A percentile compares a stretch with the other conserved stretches of the same genome.
Conservation (phyloP, 2,888 invertebrate genomes). For the Pristionchus japonicus region DNA sequence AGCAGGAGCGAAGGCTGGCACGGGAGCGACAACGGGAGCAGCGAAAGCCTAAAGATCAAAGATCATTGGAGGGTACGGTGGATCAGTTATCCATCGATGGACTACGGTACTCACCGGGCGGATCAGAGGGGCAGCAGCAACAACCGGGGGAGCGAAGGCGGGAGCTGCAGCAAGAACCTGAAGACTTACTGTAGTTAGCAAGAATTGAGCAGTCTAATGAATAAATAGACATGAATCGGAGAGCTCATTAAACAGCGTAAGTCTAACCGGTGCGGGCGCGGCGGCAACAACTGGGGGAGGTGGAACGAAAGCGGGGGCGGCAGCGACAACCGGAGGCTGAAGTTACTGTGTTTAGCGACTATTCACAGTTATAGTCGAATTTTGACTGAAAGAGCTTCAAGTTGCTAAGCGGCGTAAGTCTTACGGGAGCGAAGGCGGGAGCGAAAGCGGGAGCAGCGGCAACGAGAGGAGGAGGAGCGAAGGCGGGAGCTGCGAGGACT, state of each 20-base stretch:
- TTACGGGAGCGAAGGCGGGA: background rate
- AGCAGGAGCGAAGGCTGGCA: background rate
- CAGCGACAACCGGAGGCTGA: too few relatives aligned
- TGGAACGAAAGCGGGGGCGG: too few relatives aligned
- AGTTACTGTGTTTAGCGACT: background rate
- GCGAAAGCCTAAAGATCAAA: conserved; percentile 42
- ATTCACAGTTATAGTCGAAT: background rate
- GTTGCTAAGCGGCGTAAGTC: too few relatives aligned
- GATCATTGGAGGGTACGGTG: background rate
- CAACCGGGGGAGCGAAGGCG: background rate
- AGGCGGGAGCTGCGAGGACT: too few relatives aligned
- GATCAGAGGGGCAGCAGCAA: background rate
- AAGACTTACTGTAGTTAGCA: background rate
- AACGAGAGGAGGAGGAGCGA: background rate
- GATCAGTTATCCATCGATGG: background rate
- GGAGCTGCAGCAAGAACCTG: conserved; percentile 3
- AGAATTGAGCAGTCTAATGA: background rate
- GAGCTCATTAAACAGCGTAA: background rate
- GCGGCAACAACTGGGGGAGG: too few relatives aligned
- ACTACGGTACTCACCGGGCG: background rate
- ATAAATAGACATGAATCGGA: background rate
- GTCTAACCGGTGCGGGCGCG: too few relatives aligned
- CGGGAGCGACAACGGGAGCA: background rate
- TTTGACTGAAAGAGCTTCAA: background rate
- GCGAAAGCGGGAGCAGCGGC: background rate